Conservation (phyloP, 2,888 invertebrate species). For the Melikaiella ostensackeni region DNA sequence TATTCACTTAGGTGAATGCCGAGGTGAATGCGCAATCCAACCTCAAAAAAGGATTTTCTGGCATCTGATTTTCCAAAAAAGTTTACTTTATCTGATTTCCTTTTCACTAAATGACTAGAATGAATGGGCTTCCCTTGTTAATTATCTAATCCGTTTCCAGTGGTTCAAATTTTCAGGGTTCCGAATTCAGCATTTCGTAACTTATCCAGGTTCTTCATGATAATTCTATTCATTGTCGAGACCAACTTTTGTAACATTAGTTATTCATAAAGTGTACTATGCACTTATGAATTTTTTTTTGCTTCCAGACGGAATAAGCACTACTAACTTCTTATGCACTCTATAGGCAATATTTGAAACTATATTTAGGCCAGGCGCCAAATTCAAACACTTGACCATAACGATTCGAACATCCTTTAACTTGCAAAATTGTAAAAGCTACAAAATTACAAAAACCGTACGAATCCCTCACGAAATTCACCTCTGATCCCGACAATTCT, state of each 20-base stretch:
- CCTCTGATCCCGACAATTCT: background rate
- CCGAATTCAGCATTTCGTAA: background rate
- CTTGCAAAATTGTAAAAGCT: no score
- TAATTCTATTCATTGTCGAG: background rate
- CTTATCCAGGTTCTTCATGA: background rate
- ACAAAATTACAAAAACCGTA: no score
- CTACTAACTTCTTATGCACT: no score
- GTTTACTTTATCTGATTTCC: conserved; percentile 4
- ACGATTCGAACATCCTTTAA: no score
- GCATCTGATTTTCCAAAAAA: background rate
- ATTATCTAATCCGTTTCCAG: background rate
- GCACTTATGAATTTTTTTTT: no score
- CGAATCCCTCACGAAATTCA: no score
- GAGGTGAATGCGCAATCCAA: background rate
- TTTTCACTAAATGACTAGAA: background rate
- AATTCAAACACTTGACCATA: no score
- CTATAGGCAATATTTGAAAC: no score
- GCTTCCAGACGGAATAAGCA: no score
- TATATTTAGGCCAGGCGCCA: no score
- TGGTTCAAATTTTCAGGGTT: background rate
- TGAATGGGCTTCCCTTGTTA: background rate
- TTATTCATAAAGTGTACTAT: no score
- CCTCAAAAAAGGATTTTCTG: conserved; percentile 8
- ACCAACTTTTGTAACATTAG: background rate
- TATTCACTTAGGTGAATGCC: conserved; percentile 14